A percentile compares a stretch with the other conserved stretches of the same genome.
These are phyloP conservation scores for Amazona guildingii DNA, from an alignment of 2,113 vertebrate species.

Conservation along the genomic window DNA sequence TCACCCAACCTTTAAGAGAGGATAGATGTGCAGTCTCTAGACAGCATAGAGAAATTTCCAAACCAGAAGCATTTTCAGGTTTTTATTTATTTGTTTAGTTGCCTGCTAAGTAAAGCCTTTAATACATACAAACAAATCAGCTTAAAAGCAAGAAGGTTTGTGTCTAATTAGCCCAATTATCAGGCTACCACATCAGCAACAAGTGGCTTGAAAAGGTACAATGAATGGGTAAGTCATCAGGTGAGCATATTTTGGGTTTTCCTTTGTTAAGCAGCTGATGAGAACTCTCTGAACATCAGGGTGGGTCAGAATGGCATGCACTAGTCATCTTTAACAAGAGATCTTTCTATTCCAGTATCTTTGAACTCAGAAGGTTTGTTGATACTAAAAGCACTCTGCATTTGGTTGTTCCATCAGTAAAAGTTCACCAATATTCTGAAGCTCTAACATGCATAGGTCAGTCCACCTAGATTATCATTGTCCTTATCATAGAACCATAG, in stretches of 20 bases:
- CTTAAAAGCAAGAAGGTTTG: background rate
- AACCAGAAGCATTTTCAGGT: background rate
- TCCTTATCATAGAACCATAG: background rate
- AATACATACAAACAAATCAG: background rate
- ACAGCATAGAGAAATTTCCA: background rate
- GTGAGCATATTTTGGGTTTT: background rate
- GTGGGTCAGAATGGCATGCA: background rate
- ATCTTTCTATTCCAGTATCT: background rate
- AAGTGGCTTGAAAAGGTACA: background rate
- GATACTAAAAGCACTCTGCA: background rate
- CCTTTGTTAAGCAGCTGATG: background rate
- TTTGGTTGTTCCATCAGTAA: background rate
- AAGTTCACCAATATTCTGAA: background rate
- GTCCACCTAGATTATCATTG: background rate
- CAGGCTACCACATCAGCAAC: background rate
- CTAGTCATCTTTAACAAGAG: background rate
- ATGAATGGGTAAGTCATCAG: background rate
- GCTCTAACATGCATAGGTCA: background rate
- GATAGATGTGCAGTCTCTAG: background rate
- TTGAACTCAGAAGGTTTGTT: background rate
- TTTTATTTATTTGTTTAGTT: background rate
- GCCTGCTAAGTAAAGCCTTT: background rate
- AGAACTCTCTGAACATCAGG: background rate
- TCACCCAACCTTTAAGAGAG: background rate
- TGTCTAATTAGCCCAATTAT: background rate